Base-by-base conservation (phyloP, 2,888 invertebrate species). In the Thymelicus acteon region DNA sequence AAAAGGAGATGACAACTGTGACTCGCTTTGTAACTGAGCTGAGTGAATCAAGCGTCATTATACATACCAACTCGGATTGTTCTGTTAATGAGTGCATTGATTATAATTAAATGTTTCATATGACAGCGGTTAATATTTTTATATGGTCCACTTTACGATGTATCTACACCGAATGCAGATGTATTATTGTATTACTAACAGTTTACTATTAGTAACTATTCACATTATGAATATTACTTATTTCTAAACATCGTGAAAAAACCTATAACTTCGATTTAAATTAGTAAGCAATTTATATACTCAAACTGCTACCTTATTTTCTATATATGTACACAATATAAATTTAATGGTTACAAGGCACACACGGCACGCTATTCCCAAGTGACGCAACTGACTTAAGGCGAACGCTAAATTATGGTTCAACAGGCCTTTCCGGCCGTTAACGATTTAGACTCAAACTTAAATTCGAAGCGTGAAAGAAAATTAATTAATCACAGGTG, bases 371-470 rank as follows among this genome's bases (percentile, higher is more conserved):
- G 91, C 92, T 89, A 92, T 82, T 85, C 83, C 82, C 82, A 86
- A 89, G 88, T 88, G 91, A 89, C 91, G 91, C 85, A 88, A 87
- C 83, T 85, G 85, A 84, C 85, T 83, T 78, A 83, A 86, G 83
- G 85, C 82, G 83, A 87, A 86, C 84, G 84, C 80, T 92, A 89
- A 92, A 92, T 92, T 90, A 90, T 81, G 78, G 86, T 88, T 90
- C 90, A 92, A 91, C 90, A 91, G 91, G 91, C 91, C 87, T 85
- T 91, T 91, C 91, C 90, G 89, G 85, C 82, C 81, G 84, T 87
- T 92, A 92, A 92, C 86, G 88, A 91, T 92, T 91, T 87, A 84
- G 81, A 84, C 82, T 87, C 78, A 76, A 87, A 90, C 86, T 90
- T 87, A 88, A 88, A 88, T 87, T 88, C 80, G 84, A 87, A 89